Base-by-base conservation (phyloP, 2,888 invertebrate species). In the Caenorhabditis angaria region DNA sequence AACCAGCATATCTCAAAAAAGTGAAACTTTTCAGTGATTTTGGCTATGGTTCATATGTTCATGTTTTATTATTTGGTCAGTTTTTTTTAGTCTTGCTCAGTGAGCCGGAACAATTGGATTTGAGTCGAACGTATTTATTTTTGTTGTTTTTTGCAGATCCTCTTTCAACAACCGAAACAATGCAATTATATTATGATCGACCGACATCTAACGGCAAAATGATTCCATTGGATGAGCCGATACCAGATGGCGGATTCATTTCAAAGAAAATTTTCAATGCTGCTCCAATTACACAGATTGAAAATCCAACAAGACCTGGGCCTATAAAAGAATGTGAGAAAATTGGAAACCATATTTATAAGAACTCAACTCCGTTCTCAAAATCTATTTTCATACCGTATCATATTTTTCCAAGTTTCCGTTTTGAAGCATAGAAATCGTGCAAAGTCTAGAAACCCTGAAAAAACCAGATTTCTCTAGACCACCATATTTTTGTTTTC, bases 121-220 rank as follows among this genome's bases (percentile, higher is more conserved):
- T 35, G 28, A 14, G n/a, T 35, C 22, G 25, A 24, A 41, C 41
- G 10, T 41, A 18, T 41, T 41, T 41, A 18, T 41, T 41, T 5
- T 41, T 41, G 10, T 3, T 25, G 0, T 27, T 29, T 28, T 28
- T 59, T 64, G 8, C 62, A 82, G 82, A 83, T 65, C 82, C 83
- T 2, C 70, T 81, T 63, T 76, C 78, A 10, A 63, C 72, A 2
- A 77, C 79, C 10, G 83, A 83, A 63, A 80, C 80, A 20, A 78
- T 83, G 79, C 83, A 83, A 55, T 65, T 83, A 50, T 83, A 83
- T 55, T 83, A 83, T 53, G 83, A 83, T 51, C 70, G 83, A 8
- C 72, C 76, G 1, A 78, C 82, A 24, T 74, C 69, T 12, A 70
- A 73, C 25, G 82, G 81, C 6, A 83, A 82, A 65, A 57, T 70